These are phyloP conservation scores for Campopleginae sp. DNA, from an alignment of 2,888 invertebrate species.

Conservation along the genomic window DNA sequence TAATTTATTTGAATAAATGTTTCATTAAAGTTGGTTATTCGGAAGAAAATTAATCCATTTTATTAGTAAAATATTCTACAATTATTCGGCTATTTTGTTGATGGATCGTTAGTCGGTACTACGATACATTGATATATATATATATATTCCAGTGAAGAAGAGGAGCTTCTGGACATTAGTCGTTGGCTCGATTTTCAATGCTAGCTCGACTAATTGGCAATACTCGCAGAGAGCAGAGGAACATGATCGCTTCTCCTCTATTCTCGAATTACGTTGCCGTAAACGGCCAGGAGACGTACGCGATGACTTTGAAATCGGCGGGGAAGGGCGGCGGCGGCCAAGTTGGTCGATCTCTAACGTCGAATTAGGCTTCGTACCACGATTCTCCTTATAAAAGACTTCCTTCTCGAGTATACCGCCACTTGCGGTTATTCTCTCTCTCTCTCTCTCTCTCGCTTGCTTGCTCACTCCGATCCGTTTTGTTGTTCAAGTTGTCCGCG, in stretches of 20 bases:
- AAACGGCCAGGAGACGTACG: slow-evolving; percentile 70
- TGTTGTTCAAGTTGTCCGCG: slow-evolving; percentile 40
- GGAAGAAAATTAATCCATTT: too few species aligned
- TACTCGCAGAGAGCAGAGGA: slow-evolving; percentile 69
- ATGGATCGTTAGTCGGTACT: too few species aligned
- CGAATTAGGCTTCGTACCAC: slow-evolving; percentile 61
- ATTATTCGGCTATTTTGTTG: too few species aligned
- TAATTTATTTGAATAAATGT: too few species aligned
- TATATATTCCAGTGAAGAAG: slow-evolving; percentile 14
- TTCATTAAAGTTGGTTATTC: too few species aligned
- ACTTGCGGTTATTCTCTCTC: slow-evolving; percentile 21
- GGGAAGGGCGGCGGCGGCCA: too few species aligned
- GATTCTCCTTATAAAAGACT: slow-evolving; percentile 6
- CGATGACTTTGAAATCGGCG: slow-evolving; percentile 21
- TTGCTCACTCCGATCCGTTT: slow-evolving; percentile 28
- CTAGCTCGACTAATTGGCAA: slow-evolving; percentile 77
- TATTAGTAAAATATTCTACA: too few species aligned
- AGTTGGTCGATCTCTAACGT: slow-evolving; percentile 38
- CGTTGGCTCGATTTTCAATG: slow-evolving; percentile 22
- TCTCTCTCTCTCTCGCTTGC: slow-evolving; percentile 12
- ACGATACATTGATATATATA: not conserved
- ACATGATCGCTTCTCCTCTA: slow-evolving; percentile 13
- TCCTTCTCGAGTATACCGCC: slow-evolving; percentile 33
- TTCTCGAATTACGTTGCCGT: slow-evolving; percentile 68
- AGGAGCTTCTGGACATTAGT: slow-evolving; percentile 49